phyloP scores from a whole-genome alignment of 2,888 invertebrate species.

The Theretra japonica region DNA sequence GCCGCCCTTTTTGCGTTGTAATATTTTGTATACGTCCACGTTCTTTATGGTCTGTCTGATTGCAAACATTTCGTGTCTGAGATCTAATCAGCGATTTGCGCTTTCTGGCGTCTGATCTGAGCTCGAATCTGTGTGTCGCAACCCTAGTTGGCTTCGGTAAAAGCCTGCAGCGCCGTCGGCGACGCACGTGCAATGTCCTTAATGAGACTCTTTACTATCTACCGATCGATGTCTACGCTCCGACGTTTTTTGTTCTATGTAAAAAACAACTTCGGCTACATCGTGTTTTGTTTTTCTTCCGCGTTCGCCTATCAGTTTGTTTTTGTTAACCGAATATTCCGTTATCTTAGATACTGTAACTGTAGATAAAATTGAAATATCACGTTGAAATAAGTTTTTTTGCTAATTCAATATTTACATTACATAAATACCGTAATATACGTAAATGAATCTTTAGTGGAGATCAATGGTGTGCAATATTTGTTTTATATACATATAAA shows the following conservation, averaged over 20 bases:
- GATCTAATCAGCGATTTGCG: conserved; percentile 34
- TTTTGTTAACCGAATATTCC: background rate
- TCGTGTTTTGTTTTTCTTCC: conserved; percentile 6
- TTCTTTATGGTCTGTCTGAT: conserved; percentile 23
- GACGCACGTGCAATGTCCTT: conserved; percentile 73
- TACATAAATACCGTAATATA: background rate
- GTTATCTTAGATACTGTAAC: background rate
- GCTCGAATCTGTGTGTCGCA: conserved; percentile 29
- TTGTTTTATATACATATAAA: no score
- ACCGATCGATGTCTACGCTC: conserved; percentile 54
- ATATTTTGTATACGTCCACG: background rate
- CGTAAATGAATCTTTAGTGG: background rate
- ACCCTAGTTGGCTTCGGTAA: conserved; percentile 36
- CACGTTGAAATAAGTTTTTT: no score
- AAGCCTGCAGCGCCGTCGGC: conserved; percentile 62
- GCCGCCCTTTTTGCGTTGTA: no score
- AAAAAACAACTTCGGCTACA: conserved; percentile 2
- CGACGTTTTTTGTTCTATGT: conserved; percentile 25
- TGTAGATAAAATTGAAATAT: background rate
- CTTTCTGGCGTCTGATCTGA: conserved; percentile 29
- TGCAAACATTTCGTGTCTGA: conserved; percentile 29
- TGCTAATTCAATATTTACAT: no score
- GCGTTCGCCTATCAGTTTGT: conserved; percentile 1
- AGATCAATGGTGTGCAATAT: background rate
- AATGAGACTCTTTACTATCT: conserved; percentile 73